phyloP scores from a whole-genome alignment of 2,888 invertebrate species.

The Cynaeus angustus region DNA sequence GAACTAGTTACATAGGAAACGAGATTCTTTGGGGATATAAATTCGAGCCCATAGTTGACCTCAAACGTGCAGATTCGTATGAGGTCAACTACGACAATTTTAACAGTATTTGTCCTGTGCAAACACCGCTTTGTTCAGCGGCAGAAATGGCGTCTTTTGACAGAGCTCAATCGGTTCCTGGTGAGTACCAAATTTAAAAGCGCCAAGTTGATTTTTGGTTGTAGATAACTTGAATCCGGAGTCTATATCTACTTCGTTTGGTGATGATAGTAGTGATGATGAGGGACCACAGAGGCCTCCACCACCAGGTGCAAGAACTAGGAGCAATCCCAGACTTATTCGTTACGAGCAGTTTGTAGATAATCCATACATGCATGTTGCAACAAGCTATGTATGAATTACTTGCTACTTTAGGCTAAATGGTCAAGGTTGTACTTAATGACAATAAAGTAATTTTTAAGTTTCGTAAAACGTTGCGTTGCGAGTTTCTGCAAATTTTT shows the following conservation, averaged over 20 bases:
- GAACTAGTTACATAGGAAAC: conserved; percentile 85
- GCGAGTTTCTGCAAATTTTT: too few relatives aligned
- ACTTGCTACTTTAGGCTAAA: neutral
- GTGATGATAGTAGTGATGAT: conserved; percentile 1
- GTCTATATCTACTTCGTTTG: conserved; percentile 2
- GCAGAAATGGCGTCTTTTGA: conserved; percentile 79
- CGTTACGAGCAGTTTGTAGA: too few relatives aligned
- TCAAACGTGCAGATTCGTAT: conserved; percentile 81
- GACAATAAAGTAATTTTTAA: too few relatives aligned
- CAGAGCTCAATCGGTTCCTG: conserved; percentile 75
- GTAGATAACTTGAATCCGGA: conserved; percentile 16
- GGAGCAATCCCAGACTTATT: neutral
- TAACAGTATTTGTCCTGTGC: conserved; percentile 87
- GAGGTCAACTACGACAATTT: conserved; percentile 93
- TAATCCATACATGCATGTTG: too few relatives aligned
- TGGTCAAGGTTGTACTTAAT: too few relatives aligned
- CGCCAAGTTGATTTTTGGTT: conserved; percentile 12
- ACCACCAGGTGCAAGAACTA: conserved; percentile 6
- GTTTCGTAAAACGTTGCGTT: too few relatives aligned
- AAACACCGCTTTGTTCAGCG: conserved; percentile 90
- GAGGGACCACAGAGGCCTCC: conserved; percentile 1
- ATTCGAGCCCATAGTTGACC: conserved; percentile 85
- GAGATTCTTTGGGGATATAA: conserved; percentile 93
- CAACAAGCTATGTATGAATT: conserved; percentile 23
- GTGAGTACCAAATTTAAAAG: conserved; percentile 71